Evolutionary conservation across 2,888 invertebrate species (phyloP), one percentile per base, ranked within the genome.

Genomic region (Chaitophorus viminalis): DNA sequence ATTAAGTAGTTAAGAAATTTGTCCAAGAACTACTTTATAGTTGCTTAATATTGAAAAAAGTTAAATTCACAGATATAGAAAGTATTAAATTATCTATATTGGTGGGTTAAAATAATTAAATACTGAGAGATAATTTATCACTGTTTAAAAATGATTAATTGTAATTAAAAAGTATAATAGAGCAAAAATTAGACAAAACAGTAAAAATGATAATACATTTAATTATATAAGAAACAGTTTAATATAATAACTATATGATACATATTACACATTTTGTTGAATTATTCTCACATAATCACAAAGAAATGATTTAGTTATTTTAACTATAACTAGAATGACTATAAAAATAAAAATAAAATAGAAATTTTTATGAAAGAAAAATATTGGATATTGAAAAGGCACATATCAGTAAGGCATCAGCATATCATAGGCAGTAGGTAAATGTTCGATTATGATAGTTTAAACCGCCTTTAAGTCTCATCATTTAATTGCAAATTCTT

Each of bases 401-500:
- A 83, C 75, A 75, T 75, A n/a, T n/a, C n/a, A n/a, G n/a, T n/a
- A n/a, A n/a, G n/a, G n/a, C n/a, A n/a, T n/a, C n/a, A n/a, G n/a
- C n/a, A n/a, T n/a, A n/a, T n/a, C n/a, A n/a, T n/a, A n/a, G n/a
- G n/a, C n/a, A 74, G 11, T 21, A 79, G 3, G 21, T 70, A 9
- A 25, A 25, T 25, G 52, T 52, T 33, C 52, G 8, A 36, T 36
- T 74, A 36, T 29, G 29, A 18, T 18, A 70, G 11, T 52, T 74
- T 54, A 9, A 60, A 75, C 9, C 5, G 25, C 33, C 46, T 14
- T 72, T 87, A 79, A 60, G 36, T 60, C 0, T 78, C 29, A 33
- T 81, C n/a, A n/a, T n/a, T 74, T 39, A 87, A n/a, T 9, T 81
- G 31, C 65, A 87, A 46, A 65, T 46, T 81, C 46, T 79, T 74